Evolutionary conservation across 2,113 vertebrate species (phyloP).

Genomic region (Podocnemis expansa): DNA sequence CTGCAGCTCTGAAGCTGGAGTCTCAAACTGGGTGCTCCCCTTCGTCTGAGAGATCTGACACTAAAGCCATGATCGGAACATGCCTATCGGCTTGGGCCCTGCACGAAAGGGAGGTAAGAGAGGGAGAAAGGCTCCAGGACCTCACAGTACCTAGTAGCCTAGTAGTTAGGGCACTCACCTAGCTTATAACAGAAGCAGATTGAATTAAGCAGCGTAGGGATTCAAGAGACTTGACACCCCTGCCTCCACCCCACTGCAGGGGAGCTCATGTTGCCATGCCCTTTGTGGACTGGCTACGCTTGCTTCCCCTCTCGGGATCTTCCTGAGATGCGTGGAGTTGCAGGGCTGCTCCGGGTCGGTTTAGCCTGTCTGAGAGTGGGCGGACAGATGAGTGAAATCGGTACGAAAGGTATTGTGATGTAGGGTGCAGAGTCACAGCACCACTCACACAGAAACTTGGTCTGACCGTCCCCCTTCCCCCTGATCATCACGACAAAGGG

Average conservation of each 20-base stretch:
- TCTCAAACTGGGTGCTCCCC: no score
- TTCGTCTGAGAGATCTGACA: background rate
- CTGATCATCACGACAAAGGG: background rate
- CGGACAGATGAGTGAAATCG: background rate
- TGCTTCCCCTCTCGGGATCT: background rate
- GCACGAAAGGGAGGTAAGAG: background rate
- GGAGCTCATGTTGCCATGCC: background rate
- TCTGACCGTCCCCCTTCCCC: no score
- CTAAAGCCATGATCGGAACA: background rate
- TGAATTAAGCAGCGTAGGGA: no score
- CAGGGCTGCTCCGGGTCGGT: background rate
- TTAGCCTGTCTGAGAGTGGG: background rate
- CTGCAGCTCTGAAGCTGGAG: no score
- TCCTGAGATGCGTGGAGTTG: background rate
- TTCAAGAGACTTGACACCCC: no score
- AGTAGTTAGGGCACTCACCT: background rate
- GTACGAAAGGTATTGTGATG: no score
- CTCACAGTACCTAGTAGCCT: background rate
- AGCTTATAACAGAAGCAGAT: background rate
- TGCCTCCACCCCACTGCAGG: no score
- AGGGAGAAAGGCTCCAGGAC: background rate
- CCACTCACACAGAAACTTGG: background rate
- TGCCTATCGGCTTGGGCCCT: background rate
- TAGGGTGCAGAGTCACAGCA: background rate
- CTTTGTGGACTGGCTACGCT: no score